phyloP scores from a whole-genome alignment of 2,113 vertebrate genomes.

The Sylvietta virens region DNA sequence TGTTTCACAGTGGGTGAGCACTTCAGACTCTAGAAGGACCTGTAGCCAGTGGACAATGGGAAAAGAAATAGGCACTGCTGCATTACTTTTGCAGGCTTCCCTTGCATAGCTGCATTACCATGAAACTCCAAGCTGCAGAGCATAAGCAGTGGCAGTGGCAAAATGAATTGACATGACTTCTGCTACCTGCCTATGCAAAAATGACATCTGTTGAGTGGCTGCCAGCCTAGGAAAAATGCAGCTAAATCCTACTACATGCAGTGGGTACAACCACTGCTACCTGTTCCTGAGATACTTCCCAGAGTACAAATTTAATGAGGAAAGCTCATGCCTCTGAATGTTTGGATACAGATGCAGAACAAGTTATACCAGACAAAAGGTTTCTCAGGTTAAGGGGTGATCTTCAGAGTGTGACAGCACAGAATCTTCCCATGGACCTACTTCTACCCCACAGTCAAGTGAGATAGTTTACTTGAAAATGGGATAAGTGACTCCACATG shows the following conservation, averaged over 20 bases:
- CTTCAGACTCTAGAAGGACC: background rate
- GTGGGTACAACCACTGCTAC: background rate
- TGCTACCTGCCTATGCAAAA: background rate
- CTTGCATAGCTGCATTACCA: background rate
- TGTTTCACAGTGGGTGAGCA: background rate
- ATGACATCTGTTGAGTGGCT: background rate
- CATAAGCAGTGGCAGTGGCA: background rate
- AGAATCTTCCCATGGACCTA: background rate
- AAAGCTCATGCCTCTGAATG: background rate
- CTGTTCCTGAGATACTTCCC: background rate
- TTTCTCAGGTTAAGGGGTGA: background rate
- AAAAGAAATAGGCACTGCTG: background rate
- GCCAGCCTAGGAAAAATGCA: background rate
- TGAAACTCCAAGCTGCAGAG: background rate
- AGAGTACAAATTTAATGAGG: background rate
- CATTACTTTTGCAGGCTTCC: background rate
- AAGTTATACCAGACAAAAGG: background rate
- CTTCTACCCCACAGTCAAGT: background rate
- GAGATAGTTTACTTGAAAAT: background rate
- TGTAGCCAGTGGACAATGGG: background rate
- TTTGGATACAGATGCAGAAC: background rate
- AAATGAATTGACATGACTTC: background rate
- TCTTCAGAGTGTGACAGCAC: background rate
- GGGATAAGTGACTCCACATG: background rate
- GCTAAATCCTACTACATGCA: background rate